Evolutionary conservation across 1,140 invertebrate species (phyloP).

Genomic region (Theocolax elegans): DNA sequence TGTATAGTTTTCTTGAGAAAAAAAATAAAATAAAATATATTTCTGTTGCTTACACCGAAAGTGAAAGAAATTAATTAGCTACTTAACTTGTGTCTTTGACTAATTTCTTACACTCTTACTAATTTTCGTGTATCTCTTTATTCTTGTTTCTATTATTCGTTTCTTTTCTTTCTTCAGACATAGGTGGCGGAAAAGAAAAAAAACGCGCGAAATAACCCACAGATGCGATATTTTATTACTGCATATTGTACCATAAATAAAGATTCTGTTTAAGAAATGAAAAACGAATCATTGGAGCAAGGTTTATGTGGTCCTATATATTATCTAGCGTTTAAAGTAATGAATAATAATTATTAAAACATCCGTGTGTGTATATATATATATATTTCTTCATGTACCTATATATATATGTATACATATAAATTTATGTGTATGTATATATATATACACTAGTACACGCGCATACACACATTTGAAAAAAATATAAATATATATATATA

Average conservation of each 20-base stretch:
- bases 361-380: slow-evolving; percentile 7
- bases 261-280: slow-evolving; percentile 58
- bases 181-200: slow-evolving; percentile 60
- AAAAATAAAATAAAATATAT: slow-evolving; percentile 44
- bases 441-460: neutral
- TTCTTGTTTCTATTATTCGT: slow-evolving; percentile 39
- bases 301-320: slow-evolving; percentile 67
- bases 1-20: slow-evolving; percentile 55
- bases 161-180: slow-evolving; percentile 48
- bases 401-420: slow-evolving; percentile 33
- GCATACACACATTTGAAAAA: slow-evolving; percentile 26
- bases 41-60: slow-evolving; percentile 33
- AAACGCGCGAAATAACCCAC: slow-evolving; percentile 45
- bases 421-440: neutral
- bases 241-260: slow-evolving; percentile 59
- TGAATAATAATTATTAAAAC: slow-evolving; percentile 50
- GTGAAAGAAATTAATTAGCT: slow-evolving; percentile 58
- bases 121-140: slow-evolving; percentile 34
- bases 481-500: too few relatives aligned
- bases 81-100: slow-evolving; percentile 51
- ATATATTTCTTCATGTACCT: slow-evolving; percentile 31
- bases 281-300: slow-evolving; percentile 64
- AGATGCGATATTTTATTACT: slow-evolving; percentile 61
- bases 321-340: slow-evolving; percentile 59
- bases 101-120: slow-evolving; percentile 35